These are phyloP conservation scores for Carassius auratus DNA, from an alignment of 2,113 vertebrate species.

Conservation along the genomic window DNA sequence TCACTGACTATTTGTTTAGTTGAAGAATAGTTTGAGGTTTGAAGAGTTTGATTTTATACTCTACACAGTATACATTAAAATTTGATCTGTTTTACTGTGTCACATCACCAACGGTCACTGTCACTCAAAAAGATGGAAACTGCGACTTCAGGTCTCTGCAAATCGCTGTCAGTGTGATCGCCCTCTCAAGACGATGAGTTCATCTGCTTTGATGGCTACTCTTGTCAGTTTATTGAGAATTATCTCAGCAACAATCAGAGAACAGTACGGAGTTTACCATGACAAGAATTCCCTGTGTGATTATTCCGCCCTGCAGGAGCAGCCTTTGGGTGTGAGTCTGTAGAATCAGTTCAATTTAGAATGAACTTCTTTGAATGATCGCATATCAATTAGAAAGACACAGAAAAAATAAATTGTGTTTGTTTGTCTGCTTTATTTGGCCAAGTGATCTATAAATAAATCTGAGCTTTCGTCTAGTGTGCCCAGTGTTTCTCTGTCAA, in stretches of 20 bases:
- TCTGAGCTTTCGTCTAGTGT: conserved; percentile 43
- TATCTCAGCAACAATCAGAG: not conserved
- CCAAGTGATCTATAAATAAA: conserved; percentile 60
- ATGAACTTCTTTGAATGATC: conserved; percentile 18
- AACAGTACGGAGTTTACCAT: not conserved
- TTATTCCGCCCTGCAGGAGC: not conserved
- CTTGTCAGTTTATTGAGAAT: not conserved
- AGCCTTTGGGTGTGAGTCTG: not conserved
- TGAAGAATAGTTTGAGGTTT: too few relatives aligned
- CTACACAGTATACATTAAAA: too few relatives aligned
- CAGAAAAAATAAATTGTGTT: conserved; percentile 1
- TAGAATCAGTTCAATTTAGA: not conserved
- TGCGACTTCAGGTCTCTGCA: not conserved
- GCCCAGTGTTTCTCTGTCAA: conserved; percentile 57
- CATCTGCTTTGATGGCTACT: not conserved
- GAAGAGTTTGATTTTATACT: too few relatives aligned
- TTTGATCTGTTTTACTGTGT: too few relatives aligned
- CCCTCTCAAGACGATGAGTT: not conserved
- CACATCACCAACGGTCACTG: not conserved
- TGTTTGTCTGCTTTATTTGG: conserved; percentile 16
- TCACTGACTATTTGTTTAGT: too few relatives aligned
- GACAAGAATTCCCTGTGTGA: not conserved
- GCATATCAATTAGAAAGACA: not conserved
- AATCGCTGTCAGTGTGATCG: not conserved
- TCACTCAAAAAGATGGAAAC: not conserved